Percentiles rank a stretch among this genome's conserved stretches.
These are phyloP conservation scores for Arothron firmamentum DNA, from an alignment of 2,113 vertebrate species.

Conservation along the genomic window DNA sequence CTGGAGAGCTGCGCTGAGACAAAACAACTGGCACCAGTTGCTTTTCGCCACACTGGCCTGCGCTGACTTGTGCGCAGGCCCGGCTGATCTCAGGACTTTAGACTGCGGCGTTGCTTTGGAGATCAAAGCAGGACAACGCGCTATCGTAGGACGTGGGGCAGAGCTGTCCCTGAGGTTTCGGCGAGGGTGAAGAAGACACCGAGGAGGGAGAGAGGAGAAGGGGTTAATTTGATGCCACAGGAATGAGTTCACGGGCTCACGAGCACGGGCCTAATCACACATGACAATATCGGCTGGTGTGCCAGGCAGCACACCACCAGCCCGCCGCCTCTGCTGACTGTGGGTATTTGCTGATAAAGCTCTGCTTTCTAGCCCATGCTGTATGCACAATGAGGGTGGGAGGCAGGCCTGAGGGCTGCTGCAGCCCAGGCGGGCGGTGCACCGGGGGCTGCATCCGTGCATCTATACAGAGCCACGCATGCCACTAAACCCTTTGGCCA, in stretches of 20 bases:
- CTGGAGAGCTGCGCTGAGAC: slow-evolving; percentile 50
- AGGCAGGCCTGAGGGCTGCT: slow-evolving; percentile 50
- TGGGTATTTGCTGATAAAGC: slow-evolving; percentile 72
- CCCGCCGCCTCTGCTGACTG: slow-evolving; percentile 71
- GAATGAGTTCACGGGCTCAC: slow-evolving; percentile 72
- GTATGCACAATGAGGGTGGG: slow-evolving; percentile 66
- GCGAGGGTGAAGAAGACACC: slow-evolving; percentile 16
- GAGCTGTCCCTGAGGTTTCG: slow-evolving; percentile 29
- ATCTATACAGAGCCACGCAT: slow-evolving; percentile 31
- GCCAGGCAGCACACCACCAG: slow-evolving; percentile 69
- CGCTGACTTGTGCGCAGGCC: slow-evolving; percentile 48
- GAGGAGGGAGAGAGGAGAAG: slow-evolving; percentile 35
- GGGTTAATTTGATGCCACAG: slow-evolving; percentile 61
- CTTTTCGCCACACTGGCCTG: slow-evolving; percentile 21
- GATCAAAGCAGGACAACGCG: slow-evolving; percentile 28
- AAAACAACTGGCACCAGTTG: slow-evolving; percentile 52
- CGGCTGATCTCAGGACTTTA: slow-evolving; percentile 36
- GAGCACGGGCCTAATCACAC: slow-evolving; percentile 71
- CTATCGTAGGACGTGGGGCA: slow-evolving; percentile 15
- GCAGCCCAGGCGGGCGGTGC: slow-evolving; percentile 45
- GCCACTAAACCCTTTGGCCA: slow-evolving; percentile 40
- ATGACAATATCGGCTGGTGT: slow-evolving; percentile 78
- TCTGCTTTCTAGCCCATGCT: slow-evolving; percentile 69
- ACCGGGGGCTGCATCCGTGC: slow-evolving; percentile 12
- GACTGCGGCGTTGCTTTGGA: slow-evolving; percentile 51